A percentile compares a stretch with the other conserved stretches of the same genome.
These are phyloP conservation scores for Empis livida DNA, from an alignment of 2,888 invertebrate species.

Conservation along the genomic window DNA sequence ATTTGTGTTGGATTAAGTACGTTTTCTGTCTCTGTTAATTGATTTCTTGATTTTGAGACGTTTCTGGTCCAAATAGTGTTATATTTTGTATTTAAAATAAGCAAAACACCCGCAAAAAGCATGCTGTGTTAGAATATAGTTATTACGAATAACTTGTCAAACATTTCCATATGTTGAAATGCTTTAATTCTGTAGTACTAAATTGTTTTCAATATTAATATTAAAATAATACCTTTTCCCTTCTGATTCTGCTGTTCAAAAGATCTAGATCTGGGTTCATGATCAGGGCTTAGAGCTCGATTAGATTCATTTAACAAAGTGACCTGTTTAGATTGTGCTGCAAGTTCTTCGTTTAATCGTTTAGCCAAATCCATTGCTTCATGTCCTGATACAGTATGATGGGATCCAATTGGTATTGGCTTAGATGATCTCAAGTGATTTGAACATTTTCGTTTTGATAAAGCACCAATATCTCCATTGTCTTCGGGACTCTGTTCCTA, in stretches of 20 bases:
- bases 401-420: constrained; percentile 55
- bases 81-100: no score
- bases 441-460: constrained; percentile 26
- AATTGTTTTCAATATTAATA: no score
- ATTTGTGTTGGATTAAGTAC: no score
- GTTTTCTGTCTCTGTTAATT: no score
- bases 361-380: constrained; percentile 66
- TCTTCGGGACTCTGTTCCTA: constrained; percentile 17
- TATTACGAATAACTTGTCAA: no score
- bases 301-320: constrained; percentile 24
- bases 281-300: constrained; percentile 39
- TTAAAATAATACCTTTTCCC: constrained; percentile 20
- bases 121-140: no score
- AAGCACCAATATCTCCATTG: constrained; percentile 17
- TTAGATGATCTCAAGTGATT: constrained; percentile 44
- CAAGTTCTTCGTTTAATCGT: constrained; percentile 50
- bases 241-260: constrained; percentile 46
- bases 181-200: no score
- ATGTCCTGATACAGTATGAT: constrained; percentile 62
- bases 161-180: no score
- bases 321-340: constrained; percentile 24
- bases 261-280: constrained; percentile 51
- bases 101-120: no score
- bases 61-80: no score
- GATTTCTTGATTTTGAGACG: no score